A percentile compares a stretch with the other conserved stretches of the same genome.
These are phyloP conservation scores for Mus spretus DNA, from an alignment of 2,797 vertebrate species.

Conservation along the genomic window DNA sequence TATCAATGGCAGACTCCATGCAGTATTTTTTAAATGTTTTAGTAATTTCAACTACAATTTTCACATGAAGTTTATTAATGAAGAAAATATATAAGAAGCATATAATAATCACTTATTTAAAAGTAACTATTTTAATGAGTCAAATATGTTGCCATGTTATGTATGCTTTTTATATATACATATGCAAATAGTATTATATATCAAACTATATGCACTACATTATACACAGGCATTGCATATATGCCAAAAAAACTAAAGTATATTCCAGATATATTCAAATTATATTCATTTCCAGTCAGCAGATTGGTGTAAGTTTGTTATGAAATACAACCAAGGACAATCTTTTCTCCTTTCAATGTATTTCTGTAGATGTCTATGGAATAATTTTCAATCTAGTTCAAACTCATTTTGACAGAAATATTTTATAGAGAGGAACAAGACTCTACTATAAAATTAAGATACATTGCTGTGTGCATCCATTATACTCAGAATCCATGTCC, in stretches of 20 bases:
- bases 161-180: background rate
- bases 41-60: constrained; percentile 52
- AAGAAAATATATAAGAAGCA: constrained; percentile 38
- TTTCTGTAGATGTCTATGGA: constrained; percentile 24
- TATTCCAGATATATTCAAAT: constrained; percentile 32
- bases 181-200: background rate
- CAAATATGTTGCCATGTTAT: background rate
- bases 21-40: constrained; percentile 63
- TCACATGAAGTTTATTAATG: constrained; percentile 35
- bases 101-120: constrained; percentile 49
- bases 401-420: constrained; percentile 52
- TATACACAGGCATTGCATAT: background rate
- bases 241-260: background rate
- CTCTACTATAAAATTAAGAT: constrained; percentile 35
- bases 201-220: background rate
- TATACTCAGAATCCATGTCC: constrained; percentile 13
- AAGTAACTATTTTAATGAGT: constrained; percentile 6
- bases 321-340: constrained; percentile 44
- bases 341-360: constrained; percentile 34
- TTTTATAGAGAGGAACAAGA: constrained; percentile 12
- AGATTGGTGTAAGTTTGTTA: background rate
- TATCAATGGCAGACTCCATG: background rate
- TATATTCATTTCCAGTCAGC: constrained; percentile 33
- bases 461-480: background rate
- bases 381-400: constrained; percentile 64